Evolutionary conservation across 2,113 vertebrate genomes (phyloP).

Genomic region (Scalopus aquaticus): DNA sequence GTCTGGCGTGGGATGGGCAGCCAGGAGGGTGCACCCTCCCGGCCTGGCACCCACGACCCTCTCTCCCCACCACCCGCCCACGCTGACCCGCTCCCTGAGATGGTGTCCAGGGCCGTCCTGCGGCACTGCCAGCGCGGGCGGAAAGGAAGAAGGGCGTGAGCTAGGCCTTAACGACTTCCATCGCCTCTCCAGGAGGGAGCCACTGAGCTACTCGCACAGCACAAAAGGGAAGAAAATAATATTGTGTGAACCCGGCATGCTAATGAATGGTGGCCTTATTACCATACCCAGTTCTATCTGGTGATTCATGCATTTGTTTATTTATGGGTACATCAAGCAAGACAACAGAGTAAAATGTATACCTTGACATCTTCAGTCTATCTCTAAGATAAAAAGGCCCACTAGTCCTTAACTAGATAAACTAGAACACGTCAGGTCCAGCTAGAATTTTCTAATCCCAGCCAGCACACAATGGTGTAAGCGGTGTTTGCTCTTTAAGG

Average conservation of each 20-base stretch:
- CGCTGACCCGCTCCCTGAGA: too few relatives aligned
- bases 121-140: background rate
- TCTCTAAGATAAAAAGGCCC: conserved; percentile 29
- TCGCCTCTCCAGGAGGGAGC: background rate
- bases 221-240: background rate
- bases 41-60: too few relatives aligned
- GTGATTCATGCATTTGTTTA: background rate
- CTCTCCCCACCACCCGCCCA: too few relatives aligned
- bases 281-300: background rate
- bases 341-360: background rate
- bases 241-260: background rate
- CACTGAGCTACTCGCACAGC: background rate
- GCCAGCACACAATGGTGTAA: background rate
- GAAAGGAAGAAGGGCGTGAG: background rate
- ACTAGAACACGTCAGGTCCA: background rate
- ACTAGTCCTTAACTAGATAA: background rate
- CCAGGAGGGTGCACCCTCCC: too few relatives aligned
- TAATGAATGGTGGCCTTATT: background rate
- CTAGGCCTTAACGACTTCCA: background rate
- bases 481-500: background rate
- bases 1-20: too few relatives aligned
- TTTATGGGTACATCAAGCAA: background rate
- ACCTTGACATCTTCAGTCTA: background rate
- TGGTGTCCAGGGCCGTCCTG: background rate
- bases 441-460: background rate